Evolutionary conservation across 2,888 invertebrate genomes (phyloP).

Genomic region (Argynnis bischoffii): DNA sequence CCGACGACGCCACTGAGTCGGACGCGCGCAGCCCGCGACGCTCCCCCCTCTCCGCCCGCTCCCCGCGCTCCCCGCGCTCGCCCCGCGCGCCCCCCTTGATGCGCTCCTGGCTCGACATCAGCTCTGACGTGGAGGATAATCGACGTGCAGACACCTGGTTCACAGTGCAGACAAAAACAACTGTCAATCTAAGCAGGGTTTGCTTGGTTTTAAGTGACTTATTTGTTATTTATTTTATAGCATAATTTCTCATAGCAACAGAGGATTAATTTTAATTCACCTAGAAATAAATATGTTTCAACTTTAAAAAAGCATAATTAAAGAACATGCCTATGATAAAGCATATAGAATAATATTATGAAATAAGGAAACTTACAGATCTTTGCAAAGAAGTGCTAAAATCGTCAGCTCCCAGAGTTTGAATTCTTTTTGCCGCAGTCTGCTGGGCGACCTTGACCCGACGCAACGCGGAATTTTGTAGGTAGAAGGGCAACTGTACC

Average conservation of each 20-base stretch:
- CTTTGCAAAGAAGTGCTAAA: slow-evolving; percentile 75
- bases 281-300: too few species aligned
- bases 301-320: too few species aligned
- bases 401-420: slow-evolving; percentile 80
- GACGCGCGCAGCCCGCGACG: slow-evolving; percentile 90
- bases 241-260: too few species aligned
- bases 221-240: too few species aligned
- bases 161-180: too few species aligned
- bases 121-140: slow-evolving; percentile 89
- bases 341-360: not conserved
- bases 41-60: slow-evolving; percentile 87
- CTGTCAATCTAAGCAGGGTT: too few species aligned
- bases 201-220: too few species aligned
- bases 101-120: slow-evolving; percentile 92
- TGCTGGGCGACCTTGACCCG: slow-evolving; percentile 94
- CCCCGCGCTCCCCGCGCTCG: slow-evolving; percentile 89
- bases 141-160: slow-evolving; percentile 87
- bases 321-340: not conserved
- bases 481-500: slow-evolving; percentile 98
- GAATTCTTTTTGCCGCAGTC: slow-evolving; percentile 83
- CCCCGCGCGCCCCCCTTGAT: slow-evolving; percentile 85
- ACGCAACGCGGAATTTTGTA: slow-evolving; percentile 97
- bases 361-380: slow-evolving; percentile 61
- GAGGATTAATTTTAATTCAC: too few species aligned
- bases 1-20: slow-evolving; percentile 95